Percentiles rank a stretch among this genome's conserved stretches.
phyloP scores from a whole-genome alignment of 1,140 invertebrate species.

The Plutomurus gul region DNA sequence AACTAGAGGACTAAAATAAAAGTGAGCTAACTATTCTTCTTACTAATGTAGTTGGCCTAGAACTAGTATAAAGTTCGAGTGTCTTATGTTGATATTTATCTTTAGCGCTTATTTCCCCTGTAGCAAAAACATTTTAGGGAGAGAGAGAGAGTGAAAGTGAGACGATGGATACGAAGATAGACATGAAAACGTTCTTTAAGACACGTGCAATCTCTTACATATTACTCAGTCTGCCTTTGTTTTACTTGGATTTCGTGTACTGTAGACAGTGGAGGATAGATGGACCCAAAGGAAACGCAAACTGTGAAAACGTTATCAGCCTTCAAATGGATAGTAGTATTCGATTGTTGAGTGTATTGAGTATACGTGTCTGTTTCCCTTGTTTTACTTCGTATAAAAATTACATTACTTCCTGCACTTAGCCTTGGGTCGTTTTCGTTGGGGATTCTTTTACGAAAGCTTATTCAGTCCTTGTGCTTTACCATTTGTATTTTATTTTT shows the following conservation, averaged over 20 bases:
- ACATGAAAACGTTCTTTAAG: not conserved
- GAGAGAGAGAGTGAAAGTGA: not conserved
- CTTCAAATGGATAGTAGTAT: too few relatives aligned
- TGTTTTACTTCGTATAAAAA: too few relatives aligned
- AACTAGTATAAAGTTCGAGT: too few relatives aligned
- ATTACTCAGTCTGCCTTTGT: not conserved
- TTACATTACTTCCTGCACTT: too few relatives aligned
- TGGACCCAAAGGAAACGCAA: not conserved
- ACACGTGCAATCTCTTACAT: not conserved
- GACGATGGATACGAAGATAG: not conserved
- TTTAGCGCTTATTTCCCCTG: conserved; percentile 13
- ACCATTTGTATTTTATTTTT: too few relatives aligned
- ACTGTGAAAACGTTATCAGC: too few relatives aligned
- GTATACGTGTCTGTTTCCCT: too few relatives aligned
- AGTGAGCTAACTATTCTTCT: not conserved
- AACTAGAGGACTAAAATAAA: not conserved
- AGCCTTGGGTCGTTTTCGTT: too few relatives aligned
- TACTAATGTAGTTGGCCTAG: not conserved
- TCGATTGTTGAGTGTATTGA: too few relatives aligned
- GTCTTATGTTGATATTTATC: conserved; percentile 18
- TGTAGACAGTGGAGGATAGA: not conserved
- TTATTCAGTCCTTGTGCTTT: too few relatives aligned
- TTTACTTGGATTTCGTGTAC: not conserved
- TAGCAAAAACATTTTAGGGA: not conserved
- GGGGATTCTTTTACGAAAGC: too few relatives aligned